Evolutionary conservation across 2,797 vertebrate species (phyloP).

Genomic region (Malurus splendens): DNA sequence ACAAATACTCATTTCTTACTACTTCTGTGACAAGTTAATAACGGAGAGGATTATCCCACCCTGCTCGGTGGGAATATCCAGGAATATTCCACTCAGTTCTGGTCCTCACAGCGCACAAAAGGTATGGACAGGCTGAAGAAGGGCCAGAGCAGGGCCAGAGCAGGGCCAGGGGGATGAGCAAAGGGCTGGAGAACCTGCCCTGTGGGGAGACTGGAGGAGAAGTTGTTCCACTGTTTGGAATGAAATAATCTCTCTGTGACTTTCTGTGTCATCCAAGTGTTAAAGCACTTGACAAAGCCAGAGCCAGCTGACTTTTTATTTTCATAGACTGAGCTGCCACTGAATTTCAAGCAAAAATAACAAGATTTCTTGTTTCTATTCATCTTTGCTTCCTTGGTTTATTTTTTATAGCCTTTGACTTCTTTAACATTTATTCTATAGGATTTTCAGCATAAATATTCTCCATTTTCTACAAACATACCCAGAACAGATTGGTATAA

Average conservation of each 20-base stretch:
- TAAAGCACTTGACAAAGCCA: background rate
- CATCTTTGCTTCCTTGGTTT: background rate
- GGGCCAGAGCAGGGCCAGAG: background rate
- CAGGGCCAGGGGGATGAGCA: background rate
- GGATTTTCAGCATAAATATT: background rate
- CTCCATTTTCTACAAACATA: background rate
- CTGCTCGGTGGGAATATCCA: background rate
- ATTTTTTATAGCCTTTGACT: background rate
- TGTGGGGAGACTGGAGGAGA: background rate
- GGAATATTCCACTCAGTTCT: background rate
- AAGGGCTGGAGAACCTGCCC: background rate
- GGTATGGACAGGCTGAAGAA: background rate
- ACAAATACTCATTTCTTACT: background rate
- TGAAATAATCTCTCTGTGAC: background rate
- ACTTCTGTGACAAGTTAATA: background rate
- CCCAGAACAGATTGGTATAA: background rate
- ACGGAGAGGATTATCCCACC: background rate
- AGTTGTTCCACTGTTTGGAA: background rate
- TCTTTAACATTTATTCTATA: background rate
- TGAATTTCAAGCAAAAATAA: background rate
- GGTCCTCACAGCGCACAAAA: background rate
- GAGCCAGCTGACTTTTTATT: background rate
- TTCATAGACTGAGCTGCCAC: background rate
- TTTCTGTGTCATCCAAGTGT: background rate
- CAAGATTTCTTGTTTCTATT: background rate